Evolutionary conservation across 2,797 vertebrate genomes (phyloP), one percentile per base, ranked within the genome.

Genomic region (Saxicola maurus): DNA sequence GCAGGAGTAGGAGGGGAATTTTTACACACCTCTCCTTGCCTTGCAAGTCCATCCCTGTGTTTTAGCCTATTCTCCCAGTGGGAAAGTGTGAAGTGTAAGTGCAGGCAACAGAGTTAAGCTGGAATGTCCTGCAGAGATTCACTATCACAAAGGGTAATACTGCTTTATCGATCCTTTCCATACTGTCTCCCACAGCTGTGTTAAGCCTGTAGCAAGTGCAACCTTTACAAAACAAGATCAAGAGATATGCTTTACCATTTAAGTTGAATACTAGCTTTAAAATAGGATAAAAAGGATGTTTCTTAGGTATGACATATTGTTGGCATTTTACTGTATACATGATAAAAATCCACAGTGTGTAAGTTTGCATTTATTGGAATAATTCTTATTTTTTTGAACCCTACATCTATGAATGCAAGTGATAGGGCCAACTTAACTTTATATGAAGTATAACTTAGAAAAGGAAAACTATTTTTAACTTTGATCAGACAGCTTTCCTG

Each of bases 151-250:
- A 96, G 94, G 88, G 94, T 92, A 96, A 96, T 96, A 38, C 95
- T 95, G 78, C 92, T 94, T 96, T 96, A 97, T 97, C 85, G 95
- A 97, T 96, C 93, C 76, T 80, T 95, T 86, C 97, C 95, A 96
- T 94, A 69, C 95, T 1, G 5, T 35, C 97, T 97, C 96, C 94
- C 91, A 95, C 95, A 27, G 74, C 91, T 80, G 91, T 87, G 96
- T 94, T 96, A 96, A 96, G 96, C 96, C 95, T 80, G 88, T 95
- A 94, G 96, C 71, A 95, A 95, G 90, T 95, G 96, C 95, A 97
- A 93, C 96, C 96, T 97, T 96, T 97, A 94, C 92, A 97, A 94
- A 97, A 96, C 77, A 94, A 96, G 95, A 97, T 96, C 93, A 90
- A 91, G 94, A 95, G 96, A 96, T 97, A 94, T 17, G 85, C 91